Base-by-base conservation (phyloP, 2,888 invertebrate genomes). In the Pharmacophagus antenor region DNA sequence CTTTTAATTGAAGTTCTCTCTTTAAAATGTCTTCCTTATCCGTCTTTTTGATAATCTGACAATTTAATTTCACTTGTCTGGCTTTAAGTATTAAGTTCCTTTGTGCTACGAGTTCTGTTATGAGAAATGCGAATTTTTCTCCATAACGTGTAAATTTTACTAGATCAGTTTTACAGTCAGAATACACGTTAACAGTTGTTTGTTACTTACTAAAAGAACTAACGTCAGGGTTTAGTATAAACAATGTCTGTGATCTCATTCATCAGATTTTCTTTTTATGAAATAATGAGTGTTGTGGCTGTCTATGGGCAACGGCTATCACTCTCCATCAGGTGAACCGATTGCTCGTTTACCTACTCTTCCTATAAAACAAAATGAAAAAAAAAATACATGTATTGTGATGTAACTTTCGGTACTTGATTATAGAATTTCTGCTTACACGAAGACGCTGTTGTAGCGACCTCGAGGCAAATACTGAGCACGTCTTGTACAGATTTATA, bases 401-500 rank as follows among this genome's bases (percentile, higher is more conserved):
- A 10, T 31, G 31, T 31, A 17, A 50, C 17, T 17, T 50, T 22
- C 25, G 17, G 18, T 17, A 27, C 27, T 42, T 50, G 20, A 17
- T n/a, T 27, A 22, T 44, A 31, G 22, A 23, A 42, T 37, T 47
- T 42, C 23, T 18, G 23, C 21, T 44, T 18, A 44, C 27, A 15
- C 20, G 25, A 18, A 31, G 17, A 50, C 18, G 50, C 20, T 50
- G 41, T 21, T 20, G 52, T 58, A 37, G 47, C 37, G 31, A 46
- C 41, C 18, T 23, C 48, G 41, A 58, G 21, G 51, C 22, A 57
- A 25, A 25, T 47, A 37, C 46, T 17, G 18, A 23, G 25, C 37
- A 48, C 21, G 37, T 27, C 21, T 55, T 44, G 21, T 56, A 41
- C 25, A 37, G 23, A 42, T 56, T 49, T 25, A n/a, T 49, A 18